Percentiles rank a stretch among this genome's conserved stretches.
Conservation (phyloP, 2,888 invertebrate genomes). For the Napeogenes inachia region DNA sequence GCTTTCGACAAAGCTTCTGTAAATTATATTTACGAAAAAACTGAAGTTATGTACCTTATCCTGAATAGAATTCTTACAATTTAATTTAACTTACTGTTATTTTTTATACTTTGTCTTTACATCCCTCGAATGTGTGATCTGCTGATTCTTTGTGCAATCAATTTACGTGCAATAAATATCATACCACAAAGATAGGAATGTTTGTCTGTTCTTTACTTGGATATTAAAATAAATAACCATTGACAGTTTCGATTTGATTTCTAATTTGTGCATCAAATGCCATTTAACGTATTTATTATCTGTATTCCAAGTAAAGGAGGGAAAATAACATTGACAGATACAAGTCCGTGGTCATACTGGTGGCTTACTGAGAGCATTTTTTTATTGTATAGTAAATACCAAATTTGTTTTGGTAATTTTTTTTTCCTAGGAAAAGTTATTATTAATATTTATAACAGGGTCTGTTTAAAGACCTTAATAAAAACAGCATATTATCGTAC, state of each 20-base stretch:
- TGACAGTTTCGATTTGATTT: conserved; percentile 4
- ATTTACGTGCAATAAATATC: conserved; percentile 25
- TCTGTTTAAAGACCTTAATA: conserved; percentile 63
- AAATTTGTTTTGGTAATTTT: conserved; percentile 52
- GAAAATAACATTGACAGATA: not conserved
- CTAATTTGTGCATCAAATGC: not conserved
- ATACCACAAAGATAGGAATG: not conserved
- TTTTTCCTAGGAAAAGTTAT: conserved; percentile 62
- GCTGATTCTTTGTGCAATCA: conserved; percentile 24
- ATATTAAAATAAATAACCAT: not conserved
- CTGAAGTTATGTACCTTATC: too few relatives aligned
- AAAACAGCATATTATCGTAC: conserved; percentile 25
- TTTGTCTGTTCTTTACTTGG: conserved; percentile 3
- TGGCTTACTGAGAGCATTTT: conserved; percentile 30
- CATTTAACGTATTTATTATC: not conserved
- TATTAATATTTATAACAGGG: conserved; percentile 46
- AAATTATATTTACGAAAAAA: too few relatives aligned
- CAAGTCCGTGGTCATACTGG: not conserved
- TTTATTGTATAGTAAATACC: conserved; percentile 46
- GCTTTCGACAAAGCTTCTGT: too few relatives aligned
- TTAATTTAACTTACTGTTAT: not conserved
- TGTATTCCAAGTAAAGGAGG: conserved; percentile 3
- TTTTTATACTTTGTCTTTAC: not conserved
- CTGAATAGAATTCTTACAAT: too few relatives aligned
- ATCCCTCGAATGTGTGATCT: conserved; percentile 3